Conservation (phyloP, 2,888 invertebrate species). For the Sphecodes monilicornis region DNA sequence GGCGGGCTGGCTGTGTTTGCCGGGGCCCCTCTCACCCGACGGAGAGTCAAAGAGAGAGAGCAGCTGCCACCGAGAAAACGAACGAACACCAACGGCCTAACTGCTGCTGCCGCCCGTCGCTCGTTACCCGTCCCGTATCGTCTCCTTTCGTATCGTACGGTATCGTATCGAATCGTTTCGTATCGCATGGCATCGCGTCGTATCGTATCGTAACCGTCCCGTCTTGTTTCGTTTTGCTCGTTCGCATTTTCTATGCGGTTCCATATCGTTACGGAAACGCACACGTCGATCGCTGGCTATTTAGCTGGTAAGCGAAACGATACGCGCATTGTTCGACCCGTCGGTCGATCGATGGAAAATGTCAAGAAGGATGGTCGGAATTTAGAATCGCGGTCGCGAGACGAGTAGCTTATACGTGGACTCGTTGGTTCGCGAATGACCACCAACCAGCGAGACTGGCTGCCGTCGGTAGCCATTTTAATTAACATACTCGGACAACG, state of each 20-base stretch:
- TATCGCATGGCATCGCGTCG: no score
- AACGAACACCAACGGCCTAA: conserved; percentile 64
- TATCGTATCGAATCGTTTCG: background rate
- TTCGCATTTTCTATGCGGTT: background rate
- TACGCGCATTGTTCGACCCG: background rate
- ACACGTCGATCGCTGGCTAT: background rate
- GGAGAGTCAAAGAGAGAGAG: conserved; percentile 69
- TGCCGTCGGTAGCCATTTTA: conserved; percentile 70
- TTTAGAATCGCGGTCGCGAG: conserved; percentile 5
- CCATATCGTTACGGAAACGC: background rate
- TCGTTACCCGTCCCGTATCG: conserved; percentile 20
- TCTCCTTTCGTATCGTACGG: background rate
- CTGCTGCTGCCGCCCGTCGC: conserved; percentile 71
- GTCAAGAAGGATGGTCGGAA: background rate
- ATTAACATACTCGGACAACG: conserved; percentile 30
- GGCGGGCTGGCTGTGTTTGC: conserved; percentile 70
- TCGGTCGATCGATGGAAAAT: conserved; percentile 13
- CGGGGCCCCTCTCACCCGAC: conserved; percentile 73
- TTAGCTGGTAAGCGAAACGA: background rate
- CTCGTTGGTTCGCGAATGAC: conserved; percentile 17
- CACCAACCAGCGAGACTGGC: conserved; percentile 22
- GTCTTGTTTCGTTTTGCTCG: conserved; percentile 3
- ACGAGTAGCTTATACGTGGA: conserved; percentile 2
- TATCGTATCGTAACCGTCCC: background rate
- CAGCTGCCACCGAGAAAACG: conserved; percentile 74